Conservation (phyloP, 2,113 vertebrate genomes). For the Arenaria interpres region DNA sequence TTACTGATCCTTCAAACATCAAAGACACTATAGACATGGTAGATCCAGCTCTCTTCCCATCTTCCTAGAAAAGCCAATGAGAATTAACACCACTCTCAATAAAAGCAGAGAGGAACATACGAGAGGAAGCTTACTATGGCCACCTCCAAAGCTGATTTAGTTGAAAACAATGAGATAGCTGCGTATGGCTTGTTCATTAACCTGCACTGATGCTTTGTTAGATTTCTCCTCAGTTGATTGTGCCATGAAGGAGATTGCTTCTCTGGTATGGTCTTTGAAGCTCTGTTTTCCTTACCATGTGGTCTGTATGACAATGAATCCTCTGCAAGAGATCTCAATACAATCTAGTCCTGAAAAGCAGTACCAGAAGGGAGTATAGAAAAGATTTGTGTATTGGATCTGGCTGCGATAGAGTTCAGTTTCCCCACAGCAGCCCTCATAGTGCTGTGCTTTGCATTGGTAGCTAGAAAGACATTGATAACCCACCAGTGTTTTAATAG, state of each 20-base stretch:
- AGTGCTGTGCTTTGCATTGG: background rate
- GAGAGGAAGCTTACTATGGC: background rate
- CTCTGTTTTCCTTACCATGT: accelerated
- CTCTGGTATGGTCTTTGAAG: background rate
- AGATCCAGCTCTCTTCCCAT: background rate
- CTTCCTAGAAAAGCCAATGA: background rate
- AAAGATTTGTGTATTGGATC: background rate
- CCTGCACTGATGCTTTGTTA: background rate
- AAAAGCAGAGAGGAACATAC: background rate
- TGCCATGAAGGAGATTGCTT: background rate
- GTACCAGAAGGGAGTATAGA: background rate
- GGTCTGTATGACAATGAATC: background rate
- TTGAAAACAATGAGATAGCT: background rate
- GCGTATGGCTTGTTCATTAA: background rate
- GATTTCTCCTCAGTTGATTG: background rate
- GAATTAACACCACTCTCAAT: background rate
- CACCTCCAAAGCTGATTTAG: background rate
- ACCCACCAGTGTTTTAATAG: background rate
- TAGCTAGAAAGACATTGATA: background rate
- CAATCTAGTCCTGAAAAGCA: background rate
- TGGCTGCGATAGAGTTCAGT: background rate
- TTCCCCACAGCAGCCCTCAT: background rate
- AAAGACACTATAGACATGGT: accelerated
- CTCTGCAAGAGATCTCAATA: background rate
- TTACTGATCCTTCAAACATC: background rate